Conservation (phyloP, 2,113 vertebrate genomes). For the Nothocercus julius region DNA sequence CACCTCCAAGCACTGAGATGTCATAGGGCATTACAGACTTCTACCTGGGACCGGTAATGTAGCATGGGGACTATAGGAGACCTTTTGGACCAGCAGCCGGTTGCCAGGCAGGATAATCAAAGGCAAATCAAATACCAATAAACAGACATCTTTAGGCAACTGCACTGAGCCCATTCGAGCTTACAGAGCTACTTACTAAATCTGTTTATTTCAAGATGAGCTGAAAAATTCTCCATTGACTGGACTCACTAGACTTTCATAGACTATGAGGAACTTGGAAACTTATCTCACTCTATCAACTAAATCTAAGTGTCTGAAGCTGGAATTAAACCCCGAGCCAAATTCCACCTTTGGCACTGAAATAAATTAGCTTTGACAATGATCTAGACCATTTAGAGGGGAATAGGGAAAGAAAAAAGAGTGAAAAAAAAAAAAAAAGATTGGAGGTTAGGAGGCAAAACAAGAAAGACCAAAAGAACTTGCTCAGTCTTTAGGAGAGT, state of each 20-base stretch:
- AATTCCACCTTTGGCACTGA: neutral
- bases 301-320: neutral
- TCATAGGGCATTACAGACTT: neutral
- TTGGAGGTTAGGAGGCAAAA: neutral
- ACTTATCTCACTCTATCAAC: neutral
- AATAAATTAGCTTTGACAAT: neutral
- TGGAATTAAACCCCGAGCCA: neutral
- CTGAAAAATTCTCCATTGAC: neutral
- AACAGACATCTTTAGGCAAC: neutral
- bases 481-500: neutral
- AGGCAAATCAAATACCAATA: neutral
- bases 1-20: fast-evolving
- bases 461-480: neutral
- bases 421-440: neutral
- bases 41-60: neutral
- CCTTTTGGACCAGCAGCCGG: neutral
- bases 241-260: neutral
- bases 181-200: neutral
- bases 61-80: neutral
- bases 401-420: neutral
- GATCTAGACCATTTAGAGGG: neutral
- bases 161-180: neutral
- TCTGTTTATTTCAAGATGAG: neutral
- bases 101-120: neutral
- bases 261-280: neutral